Evolutionary conservation across 2,113 vertebrate genomes (phyloP).

Genomic region (Azemiops feae): DNA sequence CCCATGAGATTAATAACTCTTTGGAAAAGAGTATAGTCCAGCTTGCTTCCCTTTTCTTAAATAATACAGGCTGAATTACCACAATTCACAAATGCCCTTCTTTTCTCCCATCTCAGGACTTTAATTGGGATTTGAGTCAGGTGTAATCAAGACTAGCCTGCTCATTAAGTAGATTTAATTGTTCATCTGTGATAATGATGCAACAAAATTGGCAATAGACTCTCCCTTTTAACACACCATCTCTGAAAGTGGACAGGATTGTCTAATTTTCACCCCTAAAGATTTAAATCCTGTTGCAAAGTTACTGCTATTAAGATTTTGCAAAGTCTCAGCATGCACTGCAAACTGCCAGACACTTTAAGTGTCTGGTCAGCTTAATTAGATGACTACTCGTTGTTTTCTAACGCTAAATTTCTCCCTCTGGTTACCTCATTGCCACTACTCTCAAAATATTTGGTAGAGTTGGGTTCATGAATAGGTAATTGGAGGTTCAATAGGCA

Average conservation of each 20-base stretch:
- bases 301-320: neutral
- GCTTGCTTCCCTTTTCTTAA: constrained; percentile 21
- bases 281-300: neutral
- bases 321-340: neutral
- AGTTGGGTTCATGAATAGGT: neutral
- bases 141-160: neutral
- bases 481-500: neutral
- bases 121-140: neutral
- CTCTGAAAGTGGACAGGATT: neutral
- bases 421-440: neutral
- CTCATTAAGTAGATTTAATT: constrained; percentile 15
- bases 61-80: constrained; percentile 23
- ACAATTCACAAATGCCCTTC: neutral
- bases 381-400: neutral
- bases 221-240: neutral
- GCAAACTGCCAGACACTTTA: neutral
- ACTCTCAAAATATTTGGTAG: neutral
- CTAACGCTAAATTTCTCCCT: neutral
- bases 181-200: neutral
- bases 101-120: neutral
- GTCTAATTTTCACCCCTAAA: neutral
- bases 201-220: neutral
- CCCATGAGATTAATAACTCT: constrained; percentile 20
- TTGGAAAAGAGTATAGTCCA: constrained; percentile 36
- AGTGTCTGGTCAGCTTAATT: neutral